phyloP scores from a whole-genome alignment of 2,888 invertebrate species.

The Cheiracanthium punctorium region DNA sequence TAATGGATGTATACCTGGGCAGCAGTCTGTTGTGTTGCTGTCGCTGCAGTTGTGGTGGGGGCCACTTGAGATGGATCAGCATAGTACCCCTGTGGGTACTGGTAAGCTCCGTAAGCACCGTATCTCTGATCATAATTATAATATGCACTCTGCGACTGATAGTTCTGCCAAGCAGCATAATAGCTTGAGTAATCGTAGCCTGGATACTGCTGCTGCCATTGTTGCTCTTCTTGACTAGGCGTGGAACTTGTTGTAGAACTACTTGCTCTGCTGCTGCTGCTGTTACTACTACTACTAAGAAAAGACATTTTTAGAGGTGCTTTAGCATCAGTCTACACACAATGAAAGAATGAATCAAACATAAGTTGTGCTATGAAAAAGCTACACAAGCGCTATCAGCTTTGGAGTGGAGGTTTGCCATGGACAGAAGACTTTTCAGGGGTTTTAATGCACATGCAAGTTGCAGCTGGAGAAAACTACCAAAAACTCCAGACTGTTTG shows the following conservation, averaged over 20 bases:
- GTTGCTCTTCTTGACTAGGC: slow-evolving; percentile 38
- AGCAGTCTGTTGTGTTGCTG: slow-evolving; percentile 32
- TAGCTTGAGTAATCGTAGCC: slow-evolving; percentile 68
- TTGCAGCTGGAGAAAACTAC: no score
- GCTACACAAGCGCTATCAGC: no score
- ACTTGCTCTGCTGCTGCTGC: no score
- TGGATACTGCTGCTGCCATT: slow-evolving; percentile 64
- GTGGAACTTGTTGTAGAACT: slow-evolving; percentile 18
- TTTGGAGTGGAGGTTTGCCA: no score
- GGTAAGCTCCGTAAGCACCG: slow-evolving; percentile 50
- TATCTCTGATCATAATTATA: slow-evolving; percentile 62
- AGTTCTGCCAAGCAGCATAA: slow-evolving; percentile 68
- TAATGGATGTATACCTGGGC: slow-evolving; percentile 41
- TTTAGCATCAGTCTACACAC: no score
- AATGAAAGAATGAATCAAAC: no score
- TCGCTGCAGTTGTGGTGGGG: slow-evolving; percentile 17
- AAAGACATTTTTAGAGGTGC: no score
- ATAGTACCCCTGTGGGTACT: slow-evolving; percentile 51
- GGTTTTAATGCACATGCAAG: no score
- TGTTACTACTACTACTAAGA: no score
- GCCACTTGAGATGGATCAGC: slow-evolving; percentile 35
- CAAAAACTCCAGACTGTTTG: no score
- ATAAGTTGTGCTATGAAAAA: no score
- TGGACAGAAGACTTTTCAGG: no score
- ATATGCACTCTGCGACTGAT: slow-evolving; percentile 52